Percentiles rank a stretch among this genome's conserved stretches.
These are phyloP conservation scores for Enteromius viviparus DNA, from an alignment of 2,797 vertebrate genomes.

Conservation along the genomic window DNA sequence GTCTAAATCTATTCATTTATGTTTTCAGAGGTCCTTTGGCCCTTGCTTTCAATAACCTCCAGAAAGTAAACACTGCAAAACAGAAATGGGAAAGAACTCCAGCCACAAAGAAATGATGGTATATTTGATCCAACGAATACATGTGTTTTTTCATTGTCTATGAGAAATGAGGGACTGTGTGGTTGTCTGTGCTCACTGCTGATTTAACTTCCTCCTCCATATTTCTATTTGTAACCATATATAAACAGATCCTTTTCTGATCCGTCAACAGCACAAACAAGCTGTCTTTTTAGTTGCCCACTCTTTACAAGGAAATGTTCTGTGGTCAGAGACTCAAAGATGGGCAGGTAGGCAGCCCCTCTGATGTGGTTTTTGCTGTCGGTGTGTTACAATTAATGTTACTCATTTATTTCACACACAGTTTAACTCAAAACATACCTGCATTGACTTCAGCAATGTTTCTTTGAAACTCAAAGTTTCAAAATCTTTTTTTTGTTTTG, in stretches of 20 bases:
- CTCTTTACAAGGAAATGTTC: conserved; percentile 37
- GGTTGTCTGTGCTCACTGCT: not conserved
- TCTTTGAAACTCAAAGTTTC: not conserved
- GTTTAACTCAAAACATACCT: conserved; percentile 17
- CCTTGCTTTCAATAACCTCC: not conserved
- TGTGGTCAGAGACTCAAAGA: conserved; percentile 33
- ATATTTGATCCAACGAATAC: conserved; percentile 8
- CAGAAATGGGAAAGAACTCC: not conserved
- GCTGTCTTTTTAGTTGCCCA: conserved; percentile 22
- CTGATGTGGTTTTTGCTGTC: conserved; percentile 51
- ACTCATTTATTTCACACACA: conserved; percentile 41
- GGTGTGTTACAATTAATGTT: conserved; percentile 30
- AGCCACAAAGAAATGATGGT: not conserved
- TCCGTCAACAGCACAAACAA: conserved; percentile 19
- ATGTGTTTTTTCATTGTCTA: not conserved
- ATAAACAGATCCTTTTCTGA: conserved; percentile 14
- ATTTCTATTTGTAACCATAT: conserved; percentile 6
- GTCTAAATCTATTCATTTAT: not conserved
- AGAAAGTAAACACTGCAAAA: not conserved
- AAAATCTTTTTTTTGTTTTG: not conserved
- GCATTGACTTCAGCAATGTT: not conserved
- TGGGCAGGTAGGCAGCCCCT: conserved; percentile 44
- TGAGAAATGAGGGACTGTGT: not conserved
- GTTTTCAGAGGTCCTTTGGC: not conserved
- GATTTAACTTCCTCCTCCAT: conserved; percentile 20